Percentiles rank a stretch among this genome's conserved stretches.
Evolutionary conservation across 2,113 vertebrate genomes (phyloP).

Genomic region (Pomatorhinus ruficollis): DNA sequence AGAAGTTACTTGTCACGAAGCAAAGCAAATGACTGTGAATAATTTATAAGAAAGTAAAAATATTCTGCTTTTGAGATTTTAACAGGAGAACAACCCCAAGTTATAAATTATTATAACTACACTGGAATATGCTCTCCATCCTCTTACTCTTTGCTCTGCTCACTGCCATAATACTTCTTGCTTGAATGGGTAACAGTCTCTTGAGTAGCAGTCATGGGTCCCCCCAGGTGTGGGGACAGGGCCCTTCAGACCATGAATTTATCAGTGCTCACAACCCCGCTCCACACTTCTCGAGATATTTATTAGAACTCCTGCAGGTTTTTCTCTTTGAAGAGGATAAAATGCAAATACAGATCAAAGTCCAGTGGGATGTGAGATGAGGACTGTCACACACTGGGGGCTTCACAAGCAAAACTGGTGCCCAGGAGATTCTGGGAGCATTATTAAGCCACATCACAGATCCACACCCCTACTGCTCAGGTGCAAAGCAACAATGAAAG

Average conservation of each 20-base stretch:
- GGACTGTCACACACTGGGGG: not conserved
- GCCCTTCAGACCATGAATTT: not conserved
- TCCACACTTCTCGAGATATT: not conserved
- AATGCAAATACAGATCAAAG: not conserved
- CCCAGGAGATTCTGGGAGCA: not conserved
- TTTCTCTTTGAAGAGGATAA: not conserved
- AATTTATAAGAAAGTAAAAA: slow-evolving; percentile 69
- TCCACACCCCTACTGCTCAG: not conserved
- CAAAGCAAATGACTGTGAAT: slow-evolving; percentile 58
- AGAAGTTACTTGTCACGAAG: slow-evolving; percentile 54
- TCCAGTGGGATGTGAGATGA: not conserved
- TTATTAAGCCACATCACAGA: not conserved
- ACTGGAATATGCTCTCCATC: not conserved
- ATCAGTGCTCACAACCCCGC: not conserved
- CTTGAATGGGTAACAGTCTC: not conserved
- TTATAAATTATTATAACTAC: slow-evolving; percentile 64
- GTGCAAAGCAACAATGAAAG: not conserved
- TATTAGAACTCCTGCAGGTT: not conserved
- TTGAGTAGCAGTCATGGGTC: not conserved
- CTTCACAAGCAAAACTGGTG: not conserved
- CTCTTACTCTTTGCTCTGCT: not conserved
- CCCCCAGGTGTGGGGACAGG: not conserved
- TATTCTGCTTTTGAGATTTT: slow-evolving; percentile 61
- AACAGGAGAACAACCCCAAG: slow-evolving; percentile 41
- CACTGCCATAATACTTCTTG: not conserved